Evolutionary conservation across 2,797 vertebrate species (phyloP).

Genomic region (Hoplostethus atlanticus): DNA sequence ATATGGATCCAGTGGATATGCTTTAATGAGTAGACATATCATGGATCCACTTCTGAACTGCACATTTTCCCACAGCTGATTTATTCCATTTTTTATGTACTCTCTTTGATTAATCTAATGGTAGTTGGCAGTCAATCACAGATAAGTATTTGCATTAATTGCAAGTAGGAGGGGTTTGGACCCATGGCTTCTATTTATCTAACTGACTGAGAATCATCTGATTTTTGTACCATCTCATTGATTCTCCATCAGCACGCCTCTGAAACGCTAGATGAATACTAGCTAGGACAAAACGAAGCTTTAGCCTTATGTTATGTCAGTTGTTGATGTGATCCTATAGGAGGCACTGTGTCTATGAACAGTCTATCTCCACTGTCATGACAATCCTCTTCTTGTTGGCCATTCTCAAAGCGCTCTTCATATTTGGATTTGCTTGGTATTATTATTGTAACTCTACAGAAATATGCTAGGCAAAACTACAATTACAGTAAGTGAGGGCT

Average conservation of each 20-base stretch:
- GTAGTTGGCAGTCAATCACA: constrained; percentile 11
- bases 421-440: constrained; percentile 20
- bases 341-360: not conserved
- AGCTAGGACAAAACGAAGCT: not conserved
- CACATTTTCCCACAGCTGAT: constrained; percentile 3
- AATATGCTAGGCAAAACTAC: constrained; percentile 38
- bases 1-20: constrained; percentile 20
- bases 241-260: not conserved
- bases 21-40: constrained; percentile 38
- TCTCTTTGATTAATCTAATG: constrained; percentile 5
- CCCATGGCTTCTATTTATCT: not conserved
- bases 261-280: not conserved
- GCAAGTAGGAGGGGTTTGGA: not conserved
- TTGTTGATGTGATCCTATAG: constrained; percentile 8
- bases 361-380: not conserved
- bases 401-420: not conserved
- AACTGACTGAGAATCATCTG: not conserved
- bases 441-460: constrained; percentile 34
- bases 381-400: constrained; percentile 9
- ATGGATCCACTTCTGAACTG: constrained; percentile 3
- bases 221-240: not conserved
- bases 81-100: constrained; percentile 8
- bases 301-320: not conserved
- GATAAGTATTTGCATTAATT: not conserved
- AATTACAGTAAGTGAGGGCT: constrained; percentile 53